Conservation (phyloP, 2,888 invertebrate species). For the Hypomecis punctinalis region DNA sequence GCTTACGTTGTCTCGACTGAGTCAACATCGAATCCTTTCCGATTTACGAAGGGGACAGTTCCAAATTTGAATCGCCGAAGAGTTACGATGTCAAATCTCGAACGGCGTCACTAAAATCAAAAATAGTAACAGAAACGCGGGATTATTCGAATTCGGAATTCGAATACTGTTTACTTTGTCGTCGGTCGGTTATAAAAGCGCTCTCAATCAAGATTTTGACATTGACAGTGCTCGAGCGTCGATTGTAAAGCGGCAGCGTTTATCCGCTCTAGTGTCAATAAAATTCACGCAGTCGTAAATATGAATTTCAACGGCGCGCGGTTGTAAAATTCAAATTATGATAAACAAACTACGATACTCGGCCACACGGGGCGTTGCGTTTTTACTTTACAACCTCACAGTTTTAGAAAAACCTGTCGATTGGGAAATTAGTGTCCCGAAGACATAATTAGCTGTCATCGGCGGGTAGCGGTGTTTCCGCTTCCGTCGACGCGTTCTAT, state of each 20-base stretch:
- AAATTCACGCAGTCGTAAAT: conserved; percentile 72
- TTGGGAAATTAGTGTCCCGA: conserved; percentile 75
- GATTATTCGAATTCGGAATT: conserved; percentile 50
- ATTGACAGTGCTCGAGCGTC: conserved; percentile 62
- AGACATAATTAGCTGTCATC: conserved; percentile 84
- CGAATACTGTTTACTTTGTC: conserved; percentile 62
- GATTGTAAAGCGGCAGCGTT: conserved; percentile 56
- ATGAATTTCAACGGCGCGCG: conserved; percentile 69
- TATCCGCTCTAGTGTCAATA: conserved; percentile 66
- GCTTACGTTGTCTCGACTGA: conserved; percentile 53
- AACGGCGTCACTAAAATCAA: conserved; percentile 67
- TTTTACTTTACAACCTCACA: conserved; percentile 44
- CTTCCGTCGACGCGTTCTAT: conserved; percentile 80
- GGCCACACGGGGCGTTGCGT: conserved; percentile 42
- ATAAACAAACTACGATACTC: conserved; percentile 66
- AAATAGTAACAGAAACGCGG: conserved; percentile 62
- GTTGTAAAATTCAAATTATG: conserved; percentile 77
- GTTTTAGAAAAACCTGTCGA: conserved; percentile 74
- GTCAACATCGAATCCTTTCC: conserved; percentile 50
- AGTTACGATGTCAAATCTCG: conserved; percentile 77
- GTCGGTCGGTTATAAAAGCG: conserved; percentile 63
- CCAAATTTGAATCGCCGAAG: conserved; percentile 76
- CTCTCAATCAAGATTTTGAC: conserved; percentile 67
- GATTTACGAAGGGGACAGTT: conserved; percentile 55
- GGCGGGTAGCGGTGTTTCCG: conserved; percentile 77